Conservation (phyloP, 1,140 invertebrate species). For the Drosophila sp. region DNA sequence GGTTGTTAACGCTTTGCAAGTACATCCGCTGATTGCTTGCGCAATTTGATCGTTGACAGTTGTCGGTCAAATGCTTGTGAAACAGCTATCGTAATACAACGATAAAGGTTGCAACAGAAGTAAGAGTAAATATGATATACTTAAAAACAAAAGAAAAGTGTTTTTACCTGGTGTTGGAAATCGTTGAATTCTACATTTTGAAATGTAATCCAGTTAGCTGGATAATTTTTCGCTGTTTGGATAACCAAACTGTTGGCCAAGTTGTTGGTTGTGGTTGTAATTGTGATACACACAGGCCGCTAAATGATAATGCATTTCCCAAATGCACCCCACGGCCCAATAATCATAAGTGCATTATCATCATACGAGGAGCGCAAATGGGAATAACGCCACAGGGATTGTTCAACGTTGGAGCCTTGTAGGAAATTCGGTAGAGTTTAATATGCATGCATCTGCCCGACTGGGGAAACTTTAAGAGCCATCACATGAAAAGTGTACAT, state of each 20-base stretch:
- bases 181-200: too few relatives aligned
- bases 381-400: not conserved
- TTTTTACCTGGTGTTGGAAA: too few relatives aligned
- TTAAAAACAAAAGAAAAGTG: too few relatives aligned
- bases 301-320: constrained; percentile 25
- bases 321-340: constrained; percentile 23
- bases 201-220: too few relatives aligned
- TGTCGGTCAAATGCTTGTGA: not conserved
- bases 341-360: constrained; percentile 30
- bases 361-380: not conserved
- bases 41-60: not conserved
- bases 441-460: constrained; percentile 52
- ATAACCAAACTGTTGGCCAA: constrained; percentile 14
- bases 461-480: constrained; percentile 53
- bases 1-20: not conserved
- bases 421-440: constrained; percentile 31
- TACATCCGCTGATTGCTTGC: constrained; percentile 14
- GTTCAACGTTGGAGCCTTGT: not conserved
- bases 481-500: constrained; percentile 46
- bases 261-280: not conserved
- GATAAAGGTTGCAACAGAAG: constrained; percentile 8
- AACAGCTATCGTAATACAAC: constrained; percentile 1
- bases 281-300: not conserved
- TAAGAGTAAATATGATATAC: constrained; percentile 1
- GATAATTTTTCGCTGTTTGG: not conserved